phyloP scores from a whole-genome alignment of 30 jellyfish, hydroid and myxozoan species.

The Aurelia aurita complex sp. Pacific region DNA sequence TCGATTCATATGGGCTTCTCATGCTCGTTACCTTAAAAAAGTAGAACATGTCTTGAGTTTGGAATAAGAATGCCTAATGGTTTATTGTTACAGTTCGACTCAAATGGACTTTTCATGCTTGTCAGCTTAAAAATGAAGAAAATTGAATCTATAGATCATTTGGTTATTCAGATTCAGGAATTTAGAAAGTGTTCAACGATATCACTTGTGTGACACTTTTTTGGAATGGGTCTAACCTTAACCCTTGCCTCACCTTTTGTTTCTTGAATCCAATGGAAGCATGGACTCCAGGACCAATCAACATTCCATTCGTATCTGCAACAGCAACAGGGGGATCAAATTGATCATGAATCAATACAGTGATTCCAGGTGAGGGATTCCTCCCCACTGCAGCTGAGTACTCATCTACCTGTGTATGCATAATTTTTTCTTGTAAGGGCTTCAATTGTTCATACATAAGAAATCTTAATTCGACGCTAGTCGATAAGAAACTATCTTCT shows the following conservation, averaged over 20 bases:
- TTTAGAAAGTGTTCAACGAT: too few species aligned
- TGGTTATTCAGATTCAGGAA: too few species aligned
- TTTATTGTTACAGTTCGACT: too few species aligned
- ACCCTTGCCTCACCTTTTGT: slow-evolving; percentile 36
- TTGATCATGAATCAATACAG: slow-evolving; percentile 55
- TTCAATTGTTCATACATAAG: too few species aligned
- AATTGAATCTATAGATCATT: too few species aligned
- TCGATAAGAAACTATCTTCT: too few species aligned
- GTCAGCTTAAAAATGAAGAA: too few species aligned
- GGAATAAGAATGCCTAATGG: too few species aligned
- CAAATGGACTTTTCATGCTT: too few species aligned
- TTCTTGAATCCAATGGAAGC: slow-evolving; percentile 32
- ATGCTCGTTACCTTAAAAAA: slow-evolving; percentile 5
- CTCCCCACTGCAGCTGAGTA: slow-evolving; percentile 29
- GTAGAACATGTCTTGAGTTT: not conserved
- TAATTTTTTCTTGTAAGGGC: too few species aligned
- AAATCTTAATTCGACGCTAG: too few species aligned
- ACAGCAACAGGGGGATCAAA: slow-evolving; percentile 40
- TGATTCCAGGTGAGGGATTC: slow-evolving; percentile 25
- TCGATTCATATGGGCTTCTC: slow-evolving; percentile 16
- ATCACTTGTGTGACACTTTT: too few species aligned
- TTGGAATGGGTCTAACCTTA: not conserved
- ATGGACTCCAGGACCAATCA: slow-evolving; percentile 47
- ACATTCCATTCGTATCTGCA: slow-evolving; percentile 50
- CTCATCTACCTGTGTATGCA: slow-evolving; percentile 30